Percentiles rank a stretch among this genome's conserved stretches.
phyloP scores from a whole-genome alignment of 2,113 vertebrate species.

The Malurus elegans region DNA sequence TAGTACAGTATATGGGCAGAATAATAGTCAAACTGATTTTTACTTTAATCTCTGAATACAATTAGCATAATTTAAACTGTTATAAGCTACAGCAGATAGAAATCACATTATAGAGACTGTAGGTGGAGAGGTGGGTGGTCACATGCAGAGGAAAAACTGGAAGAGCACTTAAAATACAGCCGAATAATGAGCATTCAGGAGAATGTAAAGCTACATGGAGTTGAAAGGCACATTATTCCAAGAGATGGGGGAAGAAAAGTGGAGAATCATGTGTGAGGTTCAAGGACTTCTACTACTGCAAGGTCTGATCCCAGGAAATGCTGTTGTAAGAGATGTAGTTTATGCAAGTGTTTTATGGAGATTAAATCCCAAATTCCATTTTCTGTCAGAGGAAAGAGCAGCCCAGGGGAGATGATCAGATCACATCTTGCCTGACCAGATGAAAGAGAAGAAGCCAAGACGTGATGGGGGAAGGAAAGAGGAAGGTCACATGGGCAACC shows the following conservation, averaged over 20 bases:
- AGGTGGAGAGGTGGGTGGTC: slow-evolving; percentile 77
- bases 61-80: slow-evolving; percentile 78
- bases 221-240: slow-evolving; percentile 30
- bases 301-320: background rate
- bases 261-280: slow-evolving; percentile 2
- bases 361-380: background rate
- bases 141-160: slow-evolving; percentile 67
- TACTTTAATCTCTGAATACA: slow-evolving; percentile 74
- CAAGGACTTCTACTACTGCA: background rate
- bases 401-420: background rate
- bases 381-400: background rate
- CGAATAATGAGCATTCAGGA: slow-evolving; percentile 65
- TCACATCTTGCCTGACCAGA: background rate
- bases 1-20: slow-evolving; percentile 63
- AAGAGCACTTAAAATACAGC: slow-evolving; percentile 71
- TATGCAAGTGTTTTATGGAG: background rate
- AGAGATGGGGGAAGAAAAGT: background rate
- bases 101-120: slow-evolving; percentile 75
- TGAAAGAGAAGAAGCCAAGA: background rate
- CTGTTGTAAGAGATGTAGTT: background rate
- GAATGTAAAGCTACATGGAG: slow-evolving; percentile 32
- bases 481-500: background rate
- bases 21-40: slow-evolving; percentile 73
- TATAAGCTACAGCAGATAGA: slow-evolving; percentile 74
- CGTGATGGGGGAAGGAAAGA: background rate